Base-by-base conservation (phyloP, 2,888 invertebrate species). In the Axea sp. region DNA sequence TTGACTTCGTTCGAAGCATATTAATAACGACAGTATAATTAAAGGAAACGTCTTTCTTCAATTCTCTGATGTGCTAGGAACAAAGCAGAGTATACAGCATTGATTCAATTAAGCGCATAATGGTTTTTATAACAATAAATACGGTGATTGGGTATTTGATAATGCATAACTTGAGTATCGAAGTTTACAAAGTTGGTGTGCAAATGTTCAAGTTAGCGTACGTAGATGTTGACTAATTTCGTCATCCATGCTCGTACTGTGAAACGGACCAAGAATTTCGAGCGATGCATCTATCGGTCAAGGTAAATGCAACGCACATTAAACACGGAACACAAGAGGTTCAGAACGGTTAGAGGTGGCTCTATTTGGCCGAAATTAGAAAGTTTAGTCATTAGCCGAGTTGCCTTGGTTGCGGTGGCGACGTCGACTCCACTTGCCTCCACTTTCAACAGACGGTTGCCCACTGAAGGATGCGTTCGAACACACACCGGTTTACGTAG, bases 321-420 rank as follows among this genome's bases (percentile, higher is more conserved):
- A 84, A 84, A 81, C 84, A 80, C 80, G 68, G 76, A 64, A 71
- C 78, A 76, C 75, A 62, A 77, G 77, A 74, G 76, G 74, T 68
- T 28, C 69, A 62, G 60, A 62, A 76, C 47, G 77, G 76, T 75
- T 39, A 37, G 73, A 77, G 79, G 77, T 71, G 79, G 78, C 82
- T 79, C 85, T 87, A 87, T 87, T 87, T 87, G 86, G 86, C 84
- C 82, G 84, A 86, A 87, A 87, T 87, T 87, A 87, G 87, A 86
- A 87, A 87, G 87, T 87, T 87, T 86, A 85, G 86, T 87, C 87
- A 87, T 87, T 87, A 87, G 84, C 79, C 78, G 86, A 86, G 87
- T 87, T 87, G 86, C 85, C 84, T 81, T 78, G 80, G 80, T 80
- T 81, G 82, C 71, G 80, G 80, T 76, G 78, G 78, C 79, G 79